phyloP scores from a whole-genome alignment of 2,113 vertebrate genomes.

The Albula goreensis region DNA sequence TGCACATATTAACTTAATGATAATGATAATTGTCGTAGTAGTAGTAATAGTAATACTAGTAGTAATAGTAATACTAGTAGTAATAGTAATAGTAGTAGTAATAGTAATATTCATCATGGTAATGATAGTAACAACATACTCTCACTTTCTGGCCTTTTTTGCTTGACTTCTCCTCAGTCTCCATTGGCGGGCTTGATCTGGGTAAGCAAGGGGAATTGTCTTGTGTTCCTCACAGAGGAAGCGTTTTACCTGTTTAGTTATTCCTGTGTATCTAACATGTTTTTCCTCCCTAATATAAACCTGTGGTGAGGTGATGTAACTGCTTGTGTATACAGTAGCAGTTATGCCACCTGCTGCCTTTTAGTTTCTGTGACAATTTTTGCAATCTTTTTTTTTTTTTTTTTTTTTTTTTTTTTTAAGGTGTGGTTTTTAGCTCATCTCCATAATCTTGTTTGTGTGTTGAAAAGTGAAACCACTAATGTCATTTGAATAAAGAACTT shows the following conservation, averaged over 20 bases:
- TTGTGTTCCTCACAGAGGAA: slow-evolving; percentile 62
- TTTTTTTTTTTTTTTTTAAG: not conserved
- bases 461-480: too few relatives aligned
- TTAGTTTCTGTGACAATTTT: not conserved
- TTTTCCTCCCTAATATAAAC: not conserved
- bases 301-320: not conserved
- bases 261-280: slow-evolving; percentile 5
- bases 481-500: too few relatives aligned
- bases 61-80: slow-evolving; percentile 10
- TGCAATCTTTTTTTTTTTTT: not conserved
- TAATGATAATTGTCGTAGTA: too few relatives aligned
- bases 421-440: not conserved
- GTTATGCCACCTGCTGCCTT: not conserved
- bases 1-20: too few relatives aligned
- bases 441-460: not conserved
- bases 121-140: slow-evolving; percentile 37
- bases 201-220: slow-evolving; percentile 73
- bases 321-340: not conserved
- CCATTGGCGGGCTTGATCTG: slow-evolving; percentile 92
- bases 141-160: slow-evolving; percentile 78
- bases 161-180: slow-evolving; percentile 88
- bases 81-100: slow-evolving; percentile 11
- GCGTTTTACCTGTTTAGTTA: slow-evolving; percentile 1
- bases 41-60: slow-evolving; percentile 1
- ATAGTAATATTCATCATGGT: too few relatives aligned